Evolutionary conservation across 2,113 vertebrate species (phyloP).

Genomic region (Platichthys flesus): DNA sequence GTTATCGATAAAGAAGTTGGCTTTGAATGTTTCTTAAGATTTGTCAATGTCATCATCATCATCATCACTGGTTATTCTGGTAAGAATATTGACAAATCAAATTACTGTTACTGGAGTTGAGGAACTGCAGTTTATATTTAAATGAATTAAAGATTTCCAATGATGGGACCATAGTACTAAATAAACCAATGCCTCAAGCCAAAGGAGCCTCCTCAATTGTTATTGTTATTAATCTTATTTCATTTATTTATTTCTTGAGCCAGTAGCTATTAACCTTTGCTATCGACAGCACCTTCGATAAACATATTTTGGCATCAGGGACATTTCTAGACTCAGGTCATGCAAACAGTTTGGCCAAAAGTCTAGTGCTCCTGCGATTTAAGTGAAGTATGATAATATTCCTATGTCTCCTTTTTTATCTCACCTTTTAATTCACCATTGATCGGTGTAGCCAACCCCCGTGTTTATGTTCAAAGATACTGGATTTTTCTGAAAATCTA

Average conservation of each 20-base stretch:
- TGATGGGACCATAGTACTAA: conserved; percentile 60
- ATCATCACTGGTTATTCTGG: neutral
- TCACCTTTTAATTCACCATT: neutral
- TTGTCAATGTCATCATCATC: no score
- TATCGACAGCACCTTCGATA: neutral
- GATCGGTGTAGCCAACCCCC: neutral
- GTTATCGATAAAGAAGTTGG: no score
- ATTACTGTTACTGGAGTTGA: conserved; percentile 31
- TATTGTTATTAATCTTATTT: conserved; percentile 42
- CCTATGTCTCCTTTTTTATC: neutral
- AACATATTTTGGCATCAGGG: conserved; percentile 36
- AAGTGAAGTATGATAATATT: conserved; percentile 1
- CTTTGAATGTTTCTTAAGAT: no score
- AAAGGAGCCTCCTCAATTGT: no score
- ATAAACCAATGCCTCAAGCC: conserved; percentile 50
- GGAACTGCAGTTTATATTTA: no score
- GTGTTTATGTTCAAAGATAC: neutral
- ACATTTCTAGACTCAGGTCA: conserved; percentile 42
- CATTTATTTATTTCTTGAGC: conserved; percentile 36
- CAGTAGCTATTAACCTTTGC: conserved; percentile 43
- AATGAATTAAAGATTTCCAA: conserved; percentile 50
- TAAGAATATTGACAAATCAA: neutral
- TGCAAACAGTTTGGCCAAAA: conserved; percentile 39
- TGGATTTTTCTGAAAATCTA: neutral
- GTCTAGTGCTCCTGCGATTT: conserved; percentile 48